Conservation (phyloP, 2,797 vertebrate species). For the Chrosomus eos region DNA sequence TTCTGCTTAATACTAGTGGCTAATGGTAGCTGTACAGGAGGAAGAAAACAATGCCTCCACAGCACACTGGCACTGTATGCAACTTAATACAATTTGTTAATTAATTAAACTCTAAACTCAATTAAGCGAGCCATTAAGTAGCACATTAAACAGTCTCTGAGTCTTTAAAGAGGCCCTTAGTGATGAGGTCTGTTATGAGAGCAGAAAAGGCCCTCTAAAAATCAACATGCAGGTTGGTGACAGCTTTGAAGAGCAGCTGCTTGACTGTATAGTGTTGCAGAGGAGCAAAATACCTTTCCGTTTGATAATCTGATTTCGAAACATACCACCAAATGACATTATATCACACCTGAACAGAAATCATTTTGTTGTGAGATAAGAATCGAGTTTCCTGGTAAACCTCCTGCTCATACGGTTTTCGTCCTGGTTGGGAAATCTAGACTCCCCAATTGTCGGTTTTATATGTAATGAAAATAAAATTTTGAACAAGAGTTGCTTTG, state of each 20-base stretch:
- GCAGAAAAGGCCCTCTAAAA: conserved; percentile 27
- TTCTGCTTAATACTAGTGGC: neutral
- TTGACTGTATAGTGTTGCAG: conserved; percentile 1
- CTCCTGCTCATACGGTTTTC: conserved; percentile 10
- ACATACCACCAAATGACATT: neutral
- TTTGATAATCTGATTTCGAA: conserved; percentile 22
- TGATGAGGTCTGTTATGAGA: conserved; percentile 66
- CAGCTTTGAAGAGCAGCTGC: conserved; percentile 30
- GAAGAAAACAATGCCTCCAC: conserved; percentile 58
- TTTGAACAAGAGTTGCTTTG: neutral
- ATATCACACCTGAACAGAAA: neutral
- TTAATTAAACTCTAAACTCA: conserved; percentile 80
- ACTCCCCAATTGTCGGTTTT: neutral
- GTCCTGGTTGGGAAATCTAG: neutral
- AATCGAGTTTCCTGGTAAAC: neutral
- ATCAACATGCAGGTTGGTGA: conserved; percentile 14
- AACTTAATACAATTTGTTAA: conserved; percentile 76
- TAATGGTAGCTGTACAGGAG: neutral
- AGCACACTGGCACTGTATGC: conserved; percentile 65
- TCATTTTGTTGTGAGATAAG: conserved; percentile 9
- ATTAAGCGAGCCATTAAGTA: conserved; percentile 81
- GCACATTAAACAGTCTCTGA: conserved; percentile 80
- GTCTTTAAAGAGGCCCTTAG: conserved; percentile 74
- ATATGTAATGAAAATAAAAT: neutral
- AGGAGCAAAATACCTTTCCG: neutral